phyloP scores from a whole-genome alignment of 2,797 vertebrate species.

The Remorina albescens region DNA sequence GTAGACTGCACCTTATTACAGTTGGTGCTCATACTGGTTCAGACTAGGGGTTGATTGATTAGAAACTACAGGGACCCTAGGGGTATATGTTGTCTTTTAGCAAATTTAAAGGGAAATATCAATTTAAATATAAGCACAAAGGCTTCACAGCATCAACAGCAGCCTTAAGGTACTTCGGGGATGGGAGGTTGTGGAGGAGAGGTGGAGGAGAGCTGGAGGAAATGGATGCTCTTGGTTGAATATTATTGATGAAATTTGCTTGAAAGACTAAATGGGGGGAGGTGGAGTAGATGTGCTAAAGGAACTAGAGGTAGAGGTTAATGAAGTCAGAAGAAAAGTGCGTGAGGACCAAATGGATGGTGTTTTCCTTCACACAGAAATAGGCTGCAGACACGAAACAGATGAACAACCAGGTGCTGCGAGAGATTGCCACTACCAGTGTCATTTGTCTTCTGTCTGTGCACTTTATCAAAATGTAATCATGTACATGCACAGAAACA shows the following conservation, averaged over 20 bases:
- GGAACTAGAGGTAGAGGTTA: constrained; percentile 14
- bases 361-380: constrained; percentile 5
- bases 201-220: background rate
- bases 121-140: constrained; percentile 12
- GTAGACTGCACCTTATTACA: constrained; percentile 56
- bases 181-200: background rate
- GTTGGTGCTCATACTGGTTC: constrained; percentile 51
- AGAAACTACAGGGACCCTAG: constrained; percentile 18
- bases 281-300: background rate
- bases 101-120: constrained; percentile 24
- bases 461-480: constrained; percentile 50
- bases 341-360: constrained; percentile 9
- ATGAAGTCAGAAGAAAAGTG: constrained; percentile 44
- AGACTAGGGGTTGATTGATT: constrained; percentile 51
- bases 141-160: constrained; percentile 11
- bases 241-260: constrained; percentile 22
- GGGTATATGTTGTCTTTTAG: constrained; percentile 20
- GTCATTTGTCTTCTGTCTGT: constrained; percentile 18
- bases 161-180: constrained; percentile 1
- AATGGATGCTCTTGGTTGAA: constrained; percentile 10
- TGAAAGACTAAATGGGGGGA: constrained; percentile 1
- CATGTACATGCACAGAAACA: constrained; percentile 6
- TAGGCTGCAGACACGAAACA: constrained; percentile 4
- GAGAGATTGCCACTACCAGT: background rate
- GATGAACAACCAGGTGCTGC: constrained; percentile 9